A percentile compares a stretch with the other conserved stretches of the same genome.
These are phyloP conservation scores for Kryphioiulus occultus DNA, from an alignment of 2,888 invertebrate genomes.

Conservation along the genomic window DNA sequence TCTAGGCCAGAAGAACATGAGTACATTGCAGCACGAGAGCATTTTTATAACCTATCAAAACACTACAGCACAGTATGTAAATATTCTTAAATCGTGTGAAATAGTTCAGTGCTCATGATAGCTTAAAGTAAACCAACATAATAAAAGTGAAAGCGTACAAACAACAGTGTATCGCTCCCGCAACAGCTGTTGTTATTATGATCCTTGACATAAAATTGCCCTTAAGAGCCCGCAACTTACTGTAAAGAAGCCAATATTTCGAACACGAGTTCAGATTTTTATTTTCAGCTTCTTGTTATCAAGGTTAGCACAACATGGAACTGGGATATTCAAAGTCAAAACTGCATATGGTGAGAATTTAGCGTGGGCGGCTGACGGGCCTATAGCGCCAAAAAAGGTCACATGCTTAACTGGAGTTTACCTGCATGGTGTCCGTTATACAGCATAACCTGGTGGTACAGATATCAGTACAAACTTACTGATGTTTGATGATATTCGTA, in stretches of 20 bases:
- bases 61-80: background rate
- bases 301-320: conserved; percentile 10
- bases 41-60: background rate
- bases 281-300: background rate
- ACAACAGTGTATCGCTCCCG: background rate
- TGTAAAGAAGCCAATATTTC: background rate
- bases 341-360: background rate
- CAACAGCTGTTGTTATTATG: background rate
- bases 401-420: background rate
- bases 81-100: background rate
- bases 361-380: background rate
- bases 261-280: background rate
- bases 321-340: background rate
- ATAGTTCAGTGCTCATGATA: conserved; percentile 2
- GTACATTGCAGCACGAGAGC: background rate
- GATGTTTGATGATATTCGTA: no score
- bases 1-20: background rate
- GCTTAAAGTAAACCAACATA: background rate
- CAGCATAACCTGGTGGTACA: no score
- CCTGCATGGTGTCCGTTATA: background rate
- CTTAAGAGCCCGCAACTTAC: conserved; percentile 10
- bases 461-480: no score
- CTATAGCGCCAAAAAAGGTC: background rate
- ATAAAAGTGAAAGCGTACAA: background rate
- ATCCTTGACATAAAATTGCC: background rate